Percentiles rank a stretch among this genome's conserved stretches.
These are phyloP conservation scores for Polyploca ridens DNA, from an alignment of 2,888 invertebrate genomes.

Conservation along the genomic window DNA sequence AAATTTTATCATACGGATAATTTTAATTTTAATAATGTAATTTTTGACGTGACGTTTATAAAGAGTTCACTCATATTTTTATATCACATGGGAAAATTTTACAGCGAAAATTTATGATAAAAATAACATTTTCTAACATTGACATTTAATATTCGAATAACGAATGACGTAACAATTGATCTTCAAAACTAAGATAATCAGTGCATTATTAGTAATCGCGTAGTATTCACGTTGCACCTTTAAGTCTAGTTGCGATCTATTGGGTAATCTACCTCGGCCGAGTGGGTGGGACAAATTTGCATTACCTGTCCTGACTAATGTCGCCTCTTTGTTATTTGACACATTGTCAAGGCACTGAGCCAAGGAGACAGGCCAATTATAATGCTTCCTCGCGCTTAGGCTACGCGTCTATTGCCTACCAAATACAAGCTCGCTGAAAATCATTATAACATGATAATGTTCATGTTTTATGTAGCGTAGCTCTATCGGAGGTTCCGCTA, in stretches of 20 bases:
- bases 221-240: conserved; percentile 23
- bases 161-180: too few species aligned
- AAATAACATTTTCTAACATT: too few species aligned
- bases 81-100: too few species aligned
- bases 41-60: too few species aligned
- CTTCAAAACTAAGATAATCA: not conserved
- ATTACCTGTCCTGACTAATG: conserved; percentile 64
- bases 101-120: too few species aligned
- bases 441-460: not conserved
- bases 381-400: conserved; percentile 48
- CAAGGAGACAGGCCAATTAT: conserved; percentile 62
- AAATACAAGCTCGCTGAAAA: not conserved
- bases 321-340: conserved; percentile 64
- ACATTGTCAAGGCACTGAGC: conserved; percentile 70
- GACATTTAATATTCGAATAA: not conserved
- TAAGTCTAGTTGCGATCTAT: conserved; percentile 26
- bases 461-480: too few species aligned
- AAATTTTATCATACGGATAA: too few species aligned
- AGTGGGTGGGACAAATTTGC: conserved; percentile 67
- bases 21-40: too few species aligned
- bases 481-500: too few species aligned
- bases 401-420: conserved; percentile 1
- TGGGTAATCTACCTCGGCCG: conserved; percentile 35
- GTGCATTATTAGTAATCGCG: conserved; percentile 4
- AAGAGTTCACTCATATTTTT: too few species aligned